These are phyloP conservation scores for Amblyornis subalaris DNA, from an alignment of 2,113 vertebrate species.

Conservation along the genomic window DNA sequence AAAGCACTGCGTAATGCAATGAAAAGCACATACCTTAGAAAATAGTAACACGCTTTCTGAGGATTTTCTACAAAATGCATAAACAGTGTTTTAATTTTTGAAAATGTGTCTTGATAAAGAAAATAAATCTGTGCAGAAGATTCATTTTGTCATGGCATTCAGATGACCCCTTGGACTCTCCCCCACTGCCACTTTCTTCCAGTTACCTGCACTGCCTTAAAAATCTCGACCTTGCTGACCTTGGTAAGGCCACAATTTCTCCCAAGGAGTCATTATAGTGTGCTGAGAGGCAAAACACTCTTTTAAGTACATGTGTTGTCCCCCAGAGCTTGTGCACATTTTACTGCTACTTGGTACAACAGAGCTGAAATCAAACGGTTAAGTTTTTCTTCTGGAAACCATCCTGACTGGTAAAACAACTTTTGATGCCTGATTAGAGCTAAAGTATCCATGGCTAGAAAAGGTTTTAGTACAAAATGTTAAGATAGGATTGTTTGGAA, in stretches of 20 bases:
- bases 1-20: background rate
- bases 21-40: background rate
- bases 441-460: background rate
- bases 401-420: background rate
- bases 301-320: background rate
- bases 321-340: background rate
- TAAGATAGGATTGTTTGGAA: background rate
- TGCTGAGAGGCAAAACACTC: background rate
- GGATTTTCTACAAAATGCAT: background rate
- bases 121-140: background rate
- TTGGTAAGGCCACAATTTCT: background rate
- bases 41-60: background rate
- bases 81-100: background rate
- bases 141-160: background rate
- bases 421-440: background rate
- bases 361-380: background rate
- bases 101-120: background rate
- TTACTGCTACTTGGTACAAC: background rate
- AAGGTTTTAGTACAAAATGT: background rate
- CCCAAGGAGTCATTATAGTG: background rate
- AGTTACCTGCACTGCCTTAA: background rate
- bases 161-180: background rate
- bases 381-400: background rate
- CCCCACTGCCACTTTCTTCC: rapidly evolving
- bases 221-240: background rate